These are phyloP conservation scores for Pimpla rufipes DNA, from an alignment of 2,888 invertebrate species.

Conservation along the genomic window DNA sequence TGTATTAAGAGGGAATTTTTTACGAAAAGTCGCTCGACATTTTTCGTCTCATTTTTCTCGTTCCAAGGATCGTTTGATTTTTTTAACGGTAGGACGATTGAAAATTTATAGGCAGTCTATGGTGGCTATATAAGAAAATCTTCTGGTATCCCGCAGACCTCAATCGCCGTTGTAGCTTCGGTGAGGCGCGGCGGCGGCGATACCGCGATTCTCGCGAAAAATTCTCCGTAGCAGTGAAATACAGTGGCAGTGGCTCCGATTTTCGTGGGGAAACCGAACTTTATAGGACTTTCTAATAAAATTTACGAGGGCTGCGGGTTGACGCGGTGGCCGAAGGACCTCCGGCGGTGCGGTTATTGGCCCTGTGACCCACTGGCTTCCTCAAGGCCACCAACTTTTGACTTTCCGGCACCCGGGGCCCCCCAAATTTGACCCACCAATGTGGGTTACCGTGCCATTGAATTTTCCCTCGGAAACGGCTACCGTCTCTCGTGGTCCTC, in stretches of 20 bases:
- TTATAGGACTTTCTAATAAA: constrained; percentile 67
- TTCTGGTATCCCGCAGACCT: constrained; percentile 41
- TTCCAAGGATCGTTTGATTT: too few relatives aligned
- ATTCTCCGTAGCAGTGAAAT: background rate
- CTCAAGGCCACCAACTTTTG: constrained; percentile 60
- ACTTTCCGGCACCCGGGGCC: constrained; percentile 4
- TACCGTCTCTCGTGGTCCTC: constrained; percentile 36
- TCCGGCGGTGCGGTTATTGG: constrained; percentile 66
- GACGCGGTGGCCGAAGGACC: constrained; percentile 37
- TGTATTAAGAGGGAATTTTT: too few relatives aligned
- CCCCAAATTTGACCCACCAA: constrained; percentile 68
- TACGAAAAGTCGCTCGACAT: too few relatives aligned
- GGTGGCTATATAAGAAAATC: background rate
- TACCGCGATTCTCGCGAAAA: constrained; percentile 16
- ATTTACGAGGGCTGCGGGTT: constrained; percentile 65
- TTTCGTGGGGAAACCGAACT: constrained; percentile 52
- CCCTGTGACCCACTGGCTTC: constrained; percentile 67
- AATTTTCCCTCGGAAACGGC: constrained; percentile 60
- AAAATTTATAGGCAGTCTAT: too few relatives aligned
- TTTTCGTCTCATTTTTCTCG: too few relatives aligned
- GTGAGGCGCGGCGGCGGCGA: background rate
- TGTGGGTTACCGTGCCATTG: constrained; percentile 72
- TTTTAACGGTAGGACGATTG: too few relatives aligned
- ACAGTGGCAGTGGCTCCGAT: background rate
- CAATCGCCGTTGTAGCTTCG: background rate